Conservation (phyloP, 1,140 invertebrate species). For the Drosophila aff. region DNA sequence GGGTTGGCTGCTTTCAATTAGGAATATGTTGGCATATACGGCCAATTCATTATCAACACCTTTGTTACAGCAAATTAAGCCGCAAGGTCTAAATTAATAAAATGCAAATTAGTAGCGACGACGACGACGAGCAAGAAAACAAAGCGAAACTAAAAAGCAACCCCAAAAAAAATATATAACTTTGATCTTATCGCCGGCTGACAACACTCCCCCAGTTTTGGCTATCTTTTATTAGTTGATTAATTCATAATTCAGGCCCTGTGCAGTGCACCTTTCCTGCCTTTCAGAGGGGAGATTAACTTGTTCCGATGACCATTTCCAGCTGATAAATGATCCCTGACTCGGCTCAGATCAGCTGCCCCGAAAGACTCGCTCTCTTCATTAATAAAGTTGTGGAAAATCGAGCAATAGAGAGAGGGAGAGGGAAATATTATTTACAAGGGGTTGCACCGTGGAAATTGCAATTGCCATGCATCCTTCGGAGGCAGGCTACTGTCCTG, state of each 20-base stretch:
- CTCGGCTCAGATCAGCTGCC: slow-evolving; percentile 54
- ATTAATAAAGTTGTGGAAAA: slow-evolving; percentile 71
- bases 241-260: slow-evolving; percentile 70
- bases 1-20: slow-evolving; percentile 58
- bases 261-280: slow-evolving; percentile 65
- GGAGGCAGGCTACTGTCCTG: slow-evolving; percentile 40
- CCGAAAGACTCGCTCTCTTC: slow-evolving; percentile 6
- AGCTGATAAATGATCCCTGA: slow-evolving; percentile 63
- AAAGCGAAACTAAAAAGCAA: slow-evolving; percentile 58
- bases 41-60: slow-evolving; percentile 80
- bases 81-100: slow-evolving; percentile 70
- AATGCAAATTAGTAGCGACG: slow-evolving; percentile 61
- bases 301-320: slow-evolving; percentile 58
- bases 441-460: slow-evolving; percentile 73
- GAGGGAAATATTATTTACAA: slow-evolving; percentile 32
- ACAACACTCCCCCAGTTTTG: slow-evolving; percentile 23
- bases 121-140: slow-evolving; percentile 18
- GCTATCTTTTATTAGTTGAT: slow-evolving; percentile 68
- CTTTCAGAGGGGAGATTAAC: slow-evolving; percentile 53
- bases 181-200: slow-evolving; percentile 64
- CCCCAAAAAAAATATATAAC: slow-evolving; percentile 27
- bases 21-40: slow-evolving; percentile 40
- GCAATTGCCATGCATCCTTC: slow-evolving; percentile 68
- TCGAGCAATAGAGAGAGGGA: not conserved
- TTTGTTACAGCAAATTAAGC: slow-evolving; percentile 83